Conservation (phyloP, 2,888 invertebrate genomes). For the Sturmia bella region DNA sequence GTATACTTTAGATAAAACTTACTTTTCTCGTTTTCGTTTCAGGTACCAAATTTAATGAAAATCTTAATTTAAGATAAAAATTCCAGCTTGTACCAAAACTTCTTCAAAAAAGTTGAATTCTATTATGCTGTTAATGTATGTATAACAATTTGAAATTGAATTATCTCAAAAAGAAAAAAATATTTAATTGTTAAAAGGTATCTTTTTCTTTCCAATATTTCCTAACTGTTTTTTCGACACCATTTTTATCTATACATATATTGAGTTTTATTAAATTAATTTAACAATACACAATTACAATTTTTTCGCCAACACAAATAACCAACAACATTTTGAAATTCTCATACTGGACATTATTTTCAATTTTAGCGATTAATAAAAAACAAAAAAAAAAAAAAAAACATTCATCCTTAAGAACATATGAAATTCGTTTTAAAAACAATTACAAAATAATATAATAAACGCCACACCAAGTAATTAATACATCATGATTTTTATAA, state of each 20-base stretch:
- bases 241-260: constrained; percentile 16
- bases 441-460: constrained; percentile 1
- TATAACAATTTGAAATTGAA: constrained; percentile 52
- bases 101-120: constrained; percentile 47
- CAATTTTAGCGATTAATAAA: too few relatives aligned
- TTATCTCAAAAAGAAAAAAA: constrained; percentile 34
- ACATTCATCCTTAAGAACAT: too few relatives aligned
- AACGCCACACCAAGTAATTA: constrained; percentile 13
- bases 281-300: constrained; percentile 27
- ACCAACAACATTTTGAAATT: constrained; percentile 8
- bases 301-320: constrained; percentile 30
- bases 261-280: constrained; percentile 28
- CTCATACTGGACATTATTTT: constrained; percentile 33
- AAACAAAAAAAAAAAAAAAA: too few relatives aligned
- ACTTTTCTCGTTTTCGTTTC: constrained; percentile 30
- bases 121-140: constrained; percentile 48
- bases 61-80: constrained; percentile 63
- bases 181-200: constrained; percentile 31
- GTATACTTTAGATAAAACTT: too few relatives aligned
- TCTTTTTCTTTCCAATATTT: constrained; percentile 24
- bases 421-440: not conserved
- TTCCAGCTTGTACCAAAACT: constrained; percentile 44
- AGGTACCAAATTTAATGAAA: constrained; percentile 37
- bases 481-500: constrained; percentile 43
- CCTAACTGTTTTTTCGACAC: constrained; percentile 12